phyloP scores from a whole-genome alignment of 2,797 vertebrate genomes.

The Melopsittacus undulatus region DNA sequence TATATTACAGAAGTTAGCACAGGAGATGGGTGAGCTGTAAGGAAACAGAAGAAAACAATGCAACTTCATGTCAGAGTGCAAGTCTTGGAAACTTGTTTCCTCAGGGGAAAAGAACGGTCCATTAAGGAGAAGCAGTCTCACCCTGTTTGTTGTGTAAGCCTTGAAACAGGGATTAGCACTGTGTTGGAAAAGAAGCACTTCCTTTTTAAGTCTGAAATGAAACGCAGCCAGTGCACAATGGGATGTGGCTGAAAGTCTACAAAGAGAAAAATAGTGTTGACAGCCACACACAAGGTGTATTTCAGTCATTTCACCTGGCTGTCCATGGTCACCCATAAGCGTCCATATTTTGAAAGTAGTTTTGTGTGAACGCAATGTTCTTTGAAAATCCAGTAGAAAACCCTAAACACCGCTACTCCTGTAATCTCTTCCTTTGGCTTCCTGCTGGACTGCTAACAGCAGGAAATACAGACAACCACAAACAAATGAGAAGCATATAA shows the following conservation, averaged over 20 bases:
- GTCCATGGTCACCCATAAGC: not conserved
- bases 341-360: not conserved
- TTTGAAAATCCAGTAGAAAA: not conserved
- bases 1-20: not conserved
- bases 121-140: not conserved
- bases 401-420: accelerated
- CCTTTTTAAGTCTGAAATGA: not conserved
- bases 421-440: not conserved
- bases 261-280: not conserved
- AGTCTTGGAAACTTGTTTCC: not conserved
- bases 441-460: not conserved
- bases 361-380: not conserved
- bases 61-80: not conserved
- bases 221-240: not conserved
- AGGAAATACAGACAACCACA: not conserved
- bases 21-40: not conserved
- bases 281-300: not conserved
- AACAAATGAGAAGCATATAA: not conserved
- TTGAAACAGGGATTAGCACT: not conserved
- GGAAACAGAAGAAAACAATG: not conserved
- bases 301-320: not conserved
- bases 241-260: not conserved
- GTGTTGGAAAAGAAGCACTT: not conserved
- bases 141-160: not conserved
- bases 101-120: not conserved